Percentiles rank a stretch among this genome's conserved stretches.
Evolutionary conservation across 2,888 invertebrate genomes (phyloP).

Genomic region (Epistrophella euchroma): DNA sequence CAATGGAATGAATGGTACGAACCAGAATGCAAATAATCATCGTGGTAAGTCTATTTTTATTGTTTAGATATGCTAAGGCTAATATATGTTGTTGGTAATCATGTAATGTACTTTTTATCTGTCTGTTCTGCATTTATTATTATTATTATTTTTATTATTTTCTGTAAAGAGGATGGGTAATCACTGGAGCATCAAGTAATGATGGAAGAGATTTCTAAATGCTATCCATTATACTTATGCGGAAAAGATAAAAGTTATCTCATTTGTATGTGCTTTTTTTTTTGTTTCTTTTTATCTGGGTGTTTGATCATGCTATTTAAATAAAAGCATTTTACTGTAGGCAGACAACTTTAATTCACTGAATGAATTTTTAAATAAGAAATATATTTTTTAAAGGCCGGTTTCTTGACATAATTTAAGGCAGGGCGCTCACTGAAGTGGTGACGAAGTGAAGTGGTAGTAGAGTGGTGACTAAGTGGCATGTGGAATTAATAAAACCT

Average conservation of each 20-base stretch:
- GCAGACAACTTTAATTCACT: background rate
- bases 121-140: slow-evolving; percentile 15
- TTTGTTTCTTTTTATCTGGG: background rate
- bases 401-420: background rate
- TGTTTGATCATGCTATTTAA: slow-evolving; percentile 1
- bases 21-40: slow-evolving; percentile 74
- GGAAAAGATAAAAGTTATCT: slow-evolving; percentile 47
- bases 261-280: slow-evolving; percentile 11
- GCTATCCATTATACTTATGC: slow-evolving; percentile 26
- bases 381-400: background rate
- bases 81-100: background rate
- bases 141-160: slow-evolving; percentile 34
- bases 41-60: slow-evolving; percentile 75
- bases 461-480: no score
- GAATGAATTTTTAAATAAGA: background rate
- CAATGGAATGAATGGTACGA: slow-evolving; percentile 71
- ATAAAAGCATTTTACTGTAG: slow-evolving; percentile 19
- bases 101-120: slow-evolving; percentile 6
- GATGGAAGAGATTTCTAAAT: slow-evolving; percentile 39
- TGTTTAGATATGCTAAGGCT: slow-evolving; percentile 41
- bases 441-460: no score
- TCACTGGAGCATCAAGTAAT: slow-evolving; percentile 58
- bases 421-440: no score
- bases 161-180: slow-evolving; percentile 34
- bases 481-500: no score